These are phyloP conservation scores for Menura novaehollandiae DNA, from an alignment of 2,113 vertebrate species.

Conservation along the genomic window DNA sequence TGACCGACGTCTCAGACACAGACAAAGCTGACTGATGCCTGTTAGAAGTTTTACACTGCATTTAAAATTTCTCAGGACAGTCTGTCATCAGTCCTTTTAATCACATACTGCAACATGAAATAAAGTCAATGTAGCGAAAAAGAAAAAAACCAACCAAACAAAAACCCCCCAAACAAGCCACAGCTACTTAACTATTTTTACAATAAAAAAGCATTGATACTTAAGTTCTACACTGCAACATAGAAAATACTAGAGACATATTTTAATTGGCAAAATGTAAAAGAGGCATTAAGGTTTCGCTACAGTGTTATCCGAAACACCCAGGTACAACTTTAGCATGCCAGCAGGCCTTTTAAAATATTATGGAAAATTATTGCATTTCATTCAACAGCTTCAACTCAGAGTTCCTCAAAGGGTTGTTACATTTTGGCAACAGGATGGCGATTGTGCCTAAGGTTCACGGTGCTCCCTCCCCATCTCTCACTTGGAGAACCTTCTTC, in stretches of 20 bases:
- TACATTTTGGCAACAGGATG: slow-evolving; percentile 57
- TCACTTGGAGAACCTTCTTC: background rate
- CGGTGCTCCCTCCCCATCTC: background rate
- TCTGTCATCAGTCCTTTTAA: background rate
- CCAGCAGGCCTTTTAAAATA: slow-evolving; percentile 67
- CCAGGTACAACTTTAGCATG: slow-evolving; percentile 50
- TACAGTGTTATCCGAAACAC: slow-evolving; percentile 60
- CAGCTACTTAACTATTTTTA: background rate
- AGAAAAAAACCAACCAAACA: background rate
- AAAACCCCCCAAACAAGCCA: background rate
- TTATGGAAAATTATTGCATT: slow-evolving; percentile 61
- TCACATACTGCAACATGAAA: background rate
- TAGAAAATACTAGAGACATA: background rate
- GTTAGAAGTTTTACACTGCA: background rate
- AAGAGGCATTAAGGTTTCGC: slow-evolving; percentile 62
- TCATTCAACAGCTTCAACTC: slow-evolving; percentile 53
- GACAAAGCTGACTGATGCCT: background rate
- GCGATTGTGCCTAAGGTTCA: slow-evolving; percentile 22
- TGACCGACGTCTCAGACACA: background rate
- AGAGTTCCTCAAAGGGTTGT: slow-evolving; percentile 51
- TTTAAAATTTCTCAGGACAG: background rate
- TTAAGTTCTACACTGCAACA: background rate
- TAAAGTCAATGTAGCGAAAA: background rate
- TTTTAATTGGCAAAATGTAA: slow-evolving; percentile 70
- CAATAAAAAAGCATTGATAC: background rate